These are phyloP conservation scores for Acanthornis magna DNA, from an alignment of 2,797 vertebrate species.

Conservation along the genomic window DNA sequence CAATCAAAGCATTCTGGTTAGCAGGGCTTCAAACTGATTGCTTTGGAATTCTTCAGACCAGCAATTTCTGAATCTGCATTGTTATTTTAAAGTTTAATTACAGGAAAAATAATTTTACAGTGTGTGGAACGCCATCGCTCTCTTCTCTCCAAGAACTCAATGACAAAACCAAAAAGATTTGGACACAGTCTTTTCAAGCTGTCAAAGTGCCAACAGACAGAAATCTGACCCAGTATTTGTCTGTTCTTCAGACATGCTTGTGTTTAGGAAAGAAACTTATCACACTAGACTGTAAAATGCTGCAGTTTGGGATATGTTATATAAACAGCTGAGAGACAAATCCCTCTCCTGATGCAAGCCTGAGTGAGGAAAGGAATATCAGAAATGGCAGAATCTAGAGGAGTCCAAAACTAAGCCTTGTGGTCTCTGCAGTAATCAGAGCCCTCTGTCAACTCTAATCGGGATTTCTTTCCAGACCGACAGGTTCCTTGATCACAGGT, in stretches of 20 bases:
- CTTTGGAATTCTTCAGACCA: neutral
- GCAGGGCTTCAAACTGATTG: neutral
- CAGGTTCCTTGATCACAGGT: neutral
- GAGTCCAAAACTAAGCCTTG: neutral
- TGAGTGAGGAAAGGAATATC: neutral
- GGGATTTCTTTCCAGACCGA: neutral
- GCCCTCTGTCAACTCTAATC: neutral
- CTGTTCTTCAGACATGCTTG: neutral
- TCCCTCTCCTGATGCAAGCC: neutral
- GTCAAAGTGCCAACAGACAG: neutral
- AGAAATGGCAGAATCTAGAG: neutral
- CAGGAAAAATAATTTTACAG: constrained; percentile 10
- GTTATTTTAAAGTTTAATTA: constrained; percentile 11
- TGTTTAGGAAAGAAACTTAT: neutral
- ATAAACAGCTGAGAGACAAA: neutral
- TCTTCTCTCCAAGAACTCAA: neutral
- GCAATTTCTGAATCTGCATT: neutral
- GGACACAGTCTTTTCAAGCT: neutral
- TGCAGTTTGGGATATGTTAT: neutral
- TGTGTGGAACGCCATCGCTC: neutral
- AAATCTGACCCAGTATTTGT: neutral
- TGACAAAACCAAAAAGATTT: neutral
- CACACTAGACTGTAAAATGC: neutral
- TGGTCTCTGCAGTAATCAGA: neutral
- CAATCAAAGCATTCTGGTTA: neutral